These are phyloP conservation scores for Sebastes melanostomus DNA, from an alignment of 2,797 vertebrate species.

Conservation along the genomic window DNA sequence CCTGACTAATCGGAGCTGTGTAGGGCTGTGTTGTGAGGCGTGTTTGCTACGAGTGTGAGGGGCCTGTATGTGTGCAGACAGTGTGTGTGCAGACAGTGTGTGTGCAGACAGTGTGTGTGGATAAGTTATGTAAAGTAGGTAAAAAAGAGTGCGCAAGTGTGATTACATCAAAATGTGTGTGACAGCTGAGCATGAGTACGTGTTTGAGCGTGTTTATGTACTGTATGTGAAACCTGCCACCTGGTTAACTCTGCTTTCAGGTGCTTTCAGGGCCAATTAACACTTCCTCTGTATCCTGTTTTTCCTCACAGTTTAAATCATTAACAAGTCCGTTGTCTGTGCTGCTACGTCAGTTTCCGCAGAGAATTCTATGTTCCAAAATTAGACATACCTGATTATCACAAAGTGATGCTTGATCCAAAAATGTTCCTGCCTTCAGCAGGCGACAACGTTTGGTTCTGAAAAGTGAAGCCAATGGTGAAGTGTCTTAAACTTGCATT, in stretches of 20 bases:
- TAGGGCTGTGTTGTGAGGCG: neutral
- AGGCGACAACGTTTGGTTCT: fast-evolving
- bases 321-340: slow-evolving; percentile 29
- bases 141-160: neutral
- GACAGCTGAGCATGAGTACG: neutral
- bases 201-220: neutral
- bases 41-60: neutral
- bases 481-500: neutral
- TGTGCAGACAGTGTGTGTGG: neutral
- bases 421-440: too few relatives aligned
- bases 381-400: neutral
- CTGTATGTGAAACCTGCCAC: neutral
- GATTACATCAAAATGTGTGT: neutral
- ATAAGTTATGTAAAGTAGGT: neutral
- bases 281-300: slow-evolving; percentile 1
- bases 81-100: neutral
- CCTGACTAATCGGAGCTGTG: slow-evolving; percentile 50
- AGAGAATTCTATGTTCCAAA: neutral
- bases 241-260: slow-evolving; percentile 19
- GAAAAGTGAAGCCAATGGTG: neutral
- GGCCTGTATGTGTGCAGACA: neutral
- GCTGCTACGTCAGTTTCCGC: neutral
- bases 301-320: slow-evolving; percentile 12
- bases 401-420: neutral
- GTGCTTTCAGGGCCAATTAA: slow-evolving; percentile 36